phyloP scores from a whole-genome alignment of 2,113 vertebrate species.

The Notarius lentiginosus region DNA sequence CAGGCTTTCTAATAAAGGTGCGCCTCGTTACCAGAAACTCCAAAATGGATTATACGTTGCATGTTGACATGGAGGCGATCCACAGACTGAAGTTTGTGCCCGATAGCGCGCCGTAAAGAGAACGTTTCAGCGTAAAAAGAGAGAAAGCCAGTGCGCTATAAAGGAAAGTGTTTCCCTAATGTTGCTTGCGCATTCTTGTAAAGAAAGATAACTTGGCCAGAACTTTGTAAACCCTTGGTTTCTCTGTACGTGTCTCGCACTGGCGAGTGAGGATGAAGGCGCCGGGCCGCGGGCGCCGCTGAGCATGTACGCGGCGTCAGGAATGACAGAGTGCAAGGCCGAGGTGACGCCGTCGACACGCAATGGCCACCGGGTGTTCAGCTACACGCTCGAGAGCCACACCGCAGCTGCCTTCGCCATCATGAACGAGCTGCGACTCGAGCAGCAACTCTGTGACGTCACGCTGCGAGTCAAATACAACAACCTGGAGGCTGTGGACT shows the following conservation, averaged over 20 bases:
- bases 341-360: slow-evolving; percentile 89
- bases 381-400: slow-evolving; percentile 89
- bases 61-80: not conserved
- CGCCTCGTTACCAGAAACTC: slow-evolving; percentile 2
- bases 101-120: not conserved
- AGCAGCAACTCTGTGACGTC: slow-evolving; percentile 88
- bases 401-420: slow-evolving; percentile 84
- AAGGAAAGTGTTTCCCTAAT: not conserved
- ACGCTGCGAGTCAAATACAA: slow-evolving; percentile 84
- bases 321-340: slow-evolving; percentile 84
- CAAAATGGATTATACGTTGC: slow-evolving; percentile 5
- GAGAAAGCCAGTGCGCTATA: not conserved
- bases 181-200: not conserved
- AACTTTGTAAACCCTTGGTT: slow-evolving; percentile 1
- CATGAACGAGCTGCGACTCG: slow-evolving; percentile 90
- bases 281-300: slow-evolving; percentile 46
- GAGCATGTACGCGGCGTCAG: slow-evolving; percentile 68
- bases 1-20: slow-evolving; percentile 18
- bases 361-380: slow-evolving; percentile 84
- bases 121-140: not conserved
- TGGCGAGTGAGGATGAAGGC: slow-evolving; percentile 65
- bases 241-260: slow-evolving; percentile 29
- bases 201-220: not conserved
- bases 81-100: not conserved
- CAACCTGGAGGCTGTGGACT: slow-evolving; percentile 76